phyloP scores from a whole-genome alignment of 2,888 invertebrate species.

The Heliconius hortense region DNA sequence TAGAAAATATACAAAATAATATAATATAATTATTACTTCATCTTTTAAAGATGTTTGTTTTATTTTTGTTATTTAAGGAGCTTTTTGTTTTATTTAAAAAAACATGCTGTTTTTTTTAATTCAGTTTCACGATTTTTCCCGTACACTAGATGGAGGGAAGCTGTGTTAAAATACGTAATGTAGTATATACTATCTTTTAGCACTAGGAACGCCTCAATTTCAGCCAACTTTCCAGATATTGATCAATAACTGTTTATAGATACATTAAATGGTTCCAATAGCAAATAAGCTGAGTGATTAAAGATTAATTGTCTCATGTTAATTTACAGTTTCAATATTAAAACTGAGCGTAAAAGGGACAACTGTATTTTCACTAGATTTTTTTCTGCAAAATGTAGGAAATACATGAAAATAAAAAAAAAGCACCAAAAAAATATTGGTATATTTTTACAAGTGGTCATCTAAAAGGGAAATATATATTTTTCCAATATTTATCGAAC shows the following conservation, averaged over 20 bases:
- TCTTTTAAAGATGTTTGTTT: constrained; percentile 1
- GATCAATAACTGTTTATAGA: no score
- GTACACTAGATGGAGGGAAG: no score
- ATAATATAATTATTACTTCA: constrained; percentile 4
- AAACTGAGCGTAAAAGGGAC: background rate
- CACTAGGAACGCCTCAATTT: no score
- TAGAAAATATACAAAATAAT: background rate
- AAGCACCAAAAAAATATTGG: background rate
- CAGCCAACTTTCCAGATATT: no score
- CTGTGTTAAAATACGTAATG: no score
- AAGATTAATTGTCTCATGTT: no score
- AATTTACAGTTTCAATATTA: background rate
- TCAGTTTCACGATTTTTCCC: no score
- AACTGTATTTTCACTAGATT: background rate
- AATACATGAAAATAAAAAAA: background rate
- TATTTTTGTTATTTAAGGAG: background rate
- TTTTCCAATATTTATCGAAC: constrained; percentile 15
- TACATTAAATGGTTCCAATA: background rate
- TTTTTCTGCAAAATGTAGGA: background rate
- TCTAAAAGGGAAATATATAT: background rate
- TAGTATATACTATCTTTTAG: no score
- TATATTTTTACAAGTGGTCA: no score
- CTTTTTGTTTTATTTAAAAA: background rate
- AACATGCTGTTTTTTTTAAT: no score
- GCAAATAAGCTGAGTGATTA: background rate